phyloP scores from a whole-genome alignment of 2,113 vertebrate species.

The Benitochromis conjunctus region DNA sequence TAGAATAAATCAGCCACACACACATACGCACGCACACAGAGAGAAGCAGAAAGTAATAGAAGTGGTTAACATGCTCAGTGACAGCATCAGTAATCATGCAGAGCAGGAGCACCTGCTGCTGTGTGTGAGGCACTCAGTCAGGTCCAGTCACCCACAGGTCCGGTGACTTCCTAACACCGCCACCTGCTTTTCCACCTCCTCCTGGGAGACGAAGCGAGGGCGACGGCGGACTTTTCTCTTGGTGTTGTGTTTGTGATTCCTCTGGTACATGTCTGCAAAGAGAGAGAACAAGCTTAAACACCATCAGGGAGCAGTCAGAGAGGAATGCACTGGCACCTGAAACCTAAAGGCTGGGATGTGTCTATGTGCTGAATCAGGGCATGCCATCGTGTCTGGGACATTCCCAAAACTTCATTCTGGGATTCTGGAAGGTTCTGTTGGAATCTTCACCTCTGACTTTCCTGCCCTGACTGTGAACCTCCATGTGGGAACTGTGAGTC shows the following conservation, averaged over 20 bases:
- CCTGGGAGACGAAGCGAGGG: slow-evolving; percentile 77
- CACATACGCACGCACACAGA: neutral
- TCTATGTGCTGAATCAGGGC: neutral
- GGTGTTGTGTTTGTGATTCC: slow-evolving; percentile 73
- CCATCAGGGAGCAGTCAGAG: neutral
- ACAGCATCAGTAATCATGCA: neutral
- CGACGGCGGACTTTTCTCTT: slow-evolving; percentile 75
- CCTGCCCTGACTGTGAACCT: neutral
- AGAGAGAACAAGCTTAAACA: neutral
- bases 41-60: neutral
- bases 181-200: slow-evolving; percentile 69
- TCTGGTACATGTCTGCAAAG: slow-evolving; percentile 81
- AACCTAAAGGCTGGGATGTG: neutral
- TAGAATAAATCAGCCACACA: neutral
- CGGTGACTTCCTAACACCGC: neutral
- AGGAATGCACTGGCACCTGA: neutral
- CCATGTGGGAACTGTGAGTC: neutral
- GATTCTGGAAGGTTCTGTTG: neutral
- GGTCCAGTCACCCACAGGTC: neutral
- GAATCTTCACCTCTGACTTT: neutral
- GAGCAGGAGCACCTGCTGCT: neutral
- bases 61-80: neutral
- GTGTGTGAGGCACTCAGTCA: neutral
- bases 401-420: neutral
- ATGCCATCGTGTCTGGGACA: neutral